phyloP scores from a whole-genome alignment of 2,888 invertebrate genomes.

The Carpatolechia fugitivella region DNA sequence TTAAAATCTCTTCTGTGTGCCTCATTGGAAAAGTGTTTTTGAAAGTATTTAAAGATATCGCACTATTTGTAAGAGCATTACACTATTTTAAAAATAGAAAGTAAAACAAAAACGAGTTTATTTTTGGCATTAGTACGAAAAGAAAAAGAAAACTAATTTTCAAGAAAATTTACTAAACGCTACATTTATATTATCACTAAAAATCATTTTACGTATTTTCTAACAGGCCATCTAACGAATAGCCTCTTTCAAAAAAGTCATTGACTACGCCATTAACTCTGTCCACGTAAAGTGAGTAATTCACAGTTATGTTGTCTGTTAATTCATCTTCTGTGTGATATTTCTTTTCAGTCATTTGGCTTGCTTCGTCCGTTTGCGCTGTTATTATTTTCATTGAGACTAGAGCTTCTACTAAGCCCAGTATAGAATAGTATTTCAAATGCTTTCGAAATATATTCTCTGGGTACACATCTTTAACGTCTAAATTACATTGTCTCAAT shows the following conservation, averaged over 20 bases:
- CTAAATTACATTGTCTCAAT: slow-evolving; percentile 50
- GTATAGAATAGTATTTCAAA: slow-evolving; percentile 50
- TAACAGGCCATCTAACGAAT: slow-evolving; percentile 38
- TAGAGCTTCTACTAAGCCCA: slow-evolving; percentile 60
- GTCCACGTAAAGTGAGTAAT: slow-evolving; percentile 41
- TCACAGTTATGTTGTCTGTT: slow-evolving; percentile 35
- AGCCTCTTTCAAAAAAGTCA: slow-evolving; percentile 52
- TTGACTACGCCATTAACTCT: slow-evolving; percentile 57
- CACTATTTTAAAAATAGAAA: too few relatives aligned
- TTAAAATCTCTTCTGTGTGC: slow-evolving; percentile 7
- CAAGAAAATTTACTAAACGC: too few relatives aligned
- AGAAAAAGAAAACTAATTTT: too few relatives aligned
- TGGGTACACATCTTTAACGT: slow-evolving; percentile 49
- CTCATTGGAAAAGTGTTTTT: too few relatives aligned
- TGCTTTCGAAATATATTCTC: slow-evolving; percentile 45
- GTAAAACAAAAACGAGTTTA: too few relatives aligned
- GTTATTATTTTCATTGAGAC: slow-evolving; percentile 67
- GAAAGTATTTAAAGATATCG: too few relatives aligned
- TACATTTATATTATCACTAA: too few relatives aligned
- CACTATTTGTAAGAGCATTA: too few relatives aligned
- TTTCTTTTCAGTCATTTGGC: slow-evolving; percentile 56
- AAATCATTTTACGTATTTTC: too few relatives aligned
- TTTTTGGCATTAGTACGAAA: too few relatives aligned
- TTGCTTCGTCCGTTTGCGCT: slow-evolving; percentile 50
- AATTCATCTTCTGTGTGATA: slow-evolving; percentile 36